These are phyloP conservation scores for Drosophila equinoxialis DNA, from an alignment of 1,140 invertebrate genomes.

Conservation along the genomic window DNA sequence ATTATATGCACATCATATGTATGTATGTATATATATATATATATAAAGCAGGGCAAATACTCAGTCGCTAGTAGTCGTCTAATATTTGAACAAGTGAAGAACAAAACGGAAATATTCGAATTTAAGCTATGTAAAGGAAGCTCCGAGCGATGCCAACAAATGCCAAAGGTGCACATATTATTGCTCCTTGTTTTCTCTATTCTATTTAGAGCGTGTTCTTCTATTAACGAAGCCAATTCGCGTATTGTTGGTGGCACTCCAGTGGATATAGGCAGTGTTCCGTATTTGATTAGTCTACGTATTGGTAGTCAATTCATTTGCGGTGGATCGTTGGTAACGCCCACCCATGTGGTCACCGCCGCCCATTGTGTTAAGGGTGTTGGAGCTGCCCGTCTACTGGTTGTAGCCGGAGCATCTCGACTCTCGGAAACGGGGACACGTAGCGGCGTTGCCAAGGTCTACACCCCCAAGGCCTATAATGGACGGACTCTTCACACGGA, in stretches of 20 bases:
- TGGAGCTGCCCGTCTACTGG: slow-evolving; percentile 39
- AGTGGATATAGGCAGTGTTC: slow-evolving; percentile 61
- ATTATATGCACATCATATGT: slow-evolving; percentile 11
- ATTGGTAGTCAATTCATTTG: slow-evolving; percentile 58
- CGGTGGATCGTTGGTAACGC: slow-evolving; percentile 58
- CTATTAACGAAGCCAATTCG: slow-evolving; percentile 46
- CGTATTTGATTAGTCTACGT: slow-evolving; percentile 67
- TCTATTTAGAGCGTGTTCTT: background rate
- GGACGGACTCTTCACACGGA: slow-evolving; percentile 60
- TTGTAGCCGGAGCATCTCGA: slow-evolving; percentile 57
- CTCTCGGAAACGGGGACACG: slow-evolving; percentile 53
- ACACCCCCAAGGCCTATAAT: slow-evolving; percentile 62
- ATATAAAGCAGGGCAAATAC: slow-evolving; percentile 60
- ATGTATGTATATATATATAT: background rate
- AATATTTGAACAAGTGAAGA: slow-evolving; percentile 57
- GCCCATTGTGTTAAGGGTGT: slow-evolving; percentile 73
- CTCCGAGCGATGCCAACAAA: slow-evolving; percentile 38
- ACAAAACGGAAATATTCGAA: slow-evolving; percentile 42
- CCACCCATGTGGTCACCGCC: slow-evolving; percentile 66
- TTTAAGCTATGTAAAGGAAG: slow-evolving; percentile 23
- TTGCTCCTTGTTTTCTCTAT: slow-evolving; percentile 18
- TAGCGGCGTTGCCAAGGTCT: slow-evolving; percentile 54
- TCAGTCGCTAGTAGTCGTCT: slow-evolving; percentile 50
- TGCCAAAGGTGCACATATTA: slow-evolving; percentile 38
- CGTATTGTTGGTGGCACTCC: slow-evolving; percentile 66